Evolutionary conservation across 2,113 vertebrate species (phyloP), one percentile per base, ranked within the genome.

Genomic region (Calyptommatus sinebrachiatus): DNA sequence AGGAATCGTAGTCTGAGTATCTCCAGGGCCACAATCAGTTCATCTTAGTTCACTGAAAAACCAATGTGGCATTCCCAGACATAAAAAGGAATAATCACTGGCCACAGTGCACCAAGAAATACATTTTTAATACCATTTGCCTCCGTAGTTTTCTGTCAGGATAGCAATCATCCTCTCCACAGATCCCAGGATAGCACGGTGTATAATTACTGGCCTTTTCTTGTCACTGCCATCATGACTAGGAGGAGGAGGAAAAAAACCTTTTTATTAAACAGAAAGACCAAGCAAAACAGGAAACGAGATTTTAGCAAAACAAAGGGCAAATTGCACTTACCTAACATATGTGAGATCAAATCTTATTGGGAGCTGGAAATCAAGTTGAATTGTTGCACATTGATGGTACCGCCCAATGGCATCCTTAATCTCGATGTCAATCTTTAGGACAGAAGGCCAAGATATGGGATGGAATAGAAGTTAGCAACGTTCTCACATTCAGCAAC

Each of bases 121-220:
- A 80, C 8, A 28, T 66, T 28, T 48, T 63, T 5, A 78, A n/a
- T 29, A 99, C 98, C 98, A 99, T 96, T 99, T 99, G 73, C 98
- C 98, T 11, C 96, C 98, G n/a, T 97, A 99, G 95, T 97, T 99
- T 91, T 99, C 98, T 1, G 98, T 99, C 63, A 99, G 95, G 87
- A 99, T 99, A 60, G 98, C 98, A 1, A 99, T 98, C 98, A 99
- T 99, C 89, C 98, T 95, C 91, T 99, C 98, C 65, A 99, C 97
- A 18, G 98, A 99, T 53, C 98, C 98, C 92, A 99, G 87, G 86
- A 99, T 97, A 45, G 98, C 98, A 82, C 98, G 96, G 90, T 99
- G 98, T 92, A 99, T 95, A 85, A 99, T 99, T 85, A 99, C 98
- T 10, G 98, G 98, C 78, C 96, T 95, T 29, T 96, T 99, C 92